Conservation (phyloP, 1,140 invertebrate genomes). For the Drosophila saltans region DNA sequence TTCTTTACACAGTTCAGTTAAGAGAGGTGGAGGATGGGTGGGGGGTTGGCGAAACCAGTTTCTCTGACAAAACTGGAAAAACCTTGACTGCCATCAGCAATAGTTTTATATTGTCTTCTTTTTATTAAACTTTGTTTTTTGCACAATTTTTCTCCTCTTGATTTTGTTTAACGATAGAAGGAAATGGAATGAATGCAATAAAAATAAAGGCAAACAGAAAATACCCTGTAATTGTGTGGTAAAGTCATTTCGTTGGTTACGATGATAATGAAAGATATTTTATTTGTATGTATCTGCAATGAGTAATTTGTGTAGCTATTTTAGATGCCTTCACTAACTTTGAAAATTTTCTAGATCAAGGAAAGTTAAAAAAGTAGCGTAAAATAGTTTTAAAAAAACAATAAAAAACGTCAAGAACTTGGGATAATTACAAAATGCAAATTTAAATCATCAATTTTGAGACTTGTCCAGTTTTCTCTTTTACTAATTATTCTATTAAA, state of each 20-base stretch:
- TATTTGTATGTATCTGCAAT: too few relatives aligned
- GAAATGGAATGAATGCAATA: constrained; percentile 70
- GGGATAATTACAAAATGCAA: too few relatives aligned
- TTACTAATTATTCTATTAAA: too few relatives aligned
- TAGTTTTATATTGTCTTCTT: constrained; percentile 49
- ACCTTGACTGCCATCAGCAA: constrained; percentile 48
- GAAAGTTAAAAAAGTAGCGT: too few relatives aligned
- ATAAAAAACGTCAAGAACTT: too few relatives aligned
- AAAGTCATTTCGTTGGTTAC: background rate
- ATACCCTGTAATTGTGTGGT: constrained; percentile 35
- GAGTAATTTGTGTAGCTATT: too few relatives aligned
- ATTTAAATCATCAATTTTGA: too few relatives aligned
- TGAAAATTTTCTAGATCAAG: too few relatives aligned
- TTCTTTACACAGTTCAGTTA: background rate
- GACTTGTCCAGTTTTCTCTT: too few relatives aligned
- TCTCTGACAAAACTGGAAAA: constrained; percentile 63
- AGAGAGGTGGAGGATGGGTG: background rate
- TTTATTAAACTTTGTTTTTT: constrained; percentile 49
- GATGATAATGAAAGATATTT: too few relatives aligned
- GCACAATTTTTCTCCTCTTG: constrained; percentile 16
- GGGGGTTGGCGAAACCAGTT: background rate
- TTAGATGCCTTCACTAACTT: too few relatives aligned
- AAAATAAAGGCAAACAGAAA: constrained; percentile 46
- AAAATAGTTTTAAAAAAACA: too few relatives aligned
- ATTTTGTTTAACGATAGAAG: constrained; percentile 65